These are phyloP conservation scores for Drosophila glabriapex DNA, from an alignment of 2,888 invertebrate species.

Conservation along the genomic window DNA sequence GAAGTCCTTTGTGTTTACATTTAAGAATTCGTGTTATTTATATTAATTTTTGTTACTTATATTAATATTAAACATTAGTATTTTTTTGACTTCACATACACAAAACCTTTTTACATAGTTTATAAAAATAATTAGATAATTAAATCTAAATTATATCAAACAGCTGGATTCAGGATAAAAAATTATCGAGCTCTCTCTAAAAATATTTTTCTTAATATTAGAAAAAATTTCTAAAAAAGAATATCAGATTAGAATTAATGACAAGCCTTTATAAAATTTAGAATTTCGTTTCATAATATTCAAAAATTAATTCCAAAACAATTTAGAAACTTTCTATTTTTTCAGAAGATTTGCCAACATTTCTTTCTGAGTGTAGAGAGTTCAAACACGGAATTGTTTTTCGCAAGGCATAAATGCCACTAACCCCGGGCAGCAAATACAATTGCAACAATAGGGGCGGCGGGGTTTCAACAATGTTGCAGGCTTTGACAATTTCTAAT, in stretches of 20 bases:
- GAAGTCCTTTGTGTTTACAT: not conserved
- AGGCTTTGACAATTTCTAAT: conserved; percentile 79
- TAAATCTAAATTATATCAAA: not conserved
- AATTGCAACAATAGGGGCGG: conserved; percentile 8
- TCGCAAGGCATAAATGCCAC: conserved; percentile 7
- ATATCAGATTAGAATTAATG: not conserved
- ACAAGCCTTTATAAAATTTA: not conserved
- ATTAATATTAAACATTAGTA: not conserved
- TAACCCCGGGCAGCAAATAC: conserved; percentile 20
- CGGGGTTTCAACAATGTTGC: conserved; percentile 66
- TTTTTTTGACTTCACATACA: not conserved
- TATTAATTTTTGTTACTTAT: not conserved
- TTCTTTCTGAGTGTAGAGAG: not conserved
- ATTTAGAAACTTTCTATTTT: too few species aligned
- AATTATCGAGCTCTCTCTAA: rapidly evolving
- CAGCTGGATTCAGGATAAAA: not conserved
- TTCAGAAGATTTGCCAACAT: not conserved
- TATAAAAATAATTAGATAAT: too few species aligned
- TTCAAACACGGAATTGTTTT: conserved; percentile 1
- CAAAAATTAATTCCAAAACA: not conserved
- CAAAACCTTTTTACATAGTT: not conserved
- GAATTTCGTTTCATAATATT: not conserved
- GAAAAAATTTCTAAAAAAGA: not conserved
- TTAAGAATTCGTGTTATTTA: not conserved
- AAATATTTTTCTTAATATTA: not conserved